Evolutionary conservation across 2,888 invertebrate genomes (phyloP), one percentile per base, ranked within the genome.

Genomic region (Notocelia uddmanniana): DNA sequence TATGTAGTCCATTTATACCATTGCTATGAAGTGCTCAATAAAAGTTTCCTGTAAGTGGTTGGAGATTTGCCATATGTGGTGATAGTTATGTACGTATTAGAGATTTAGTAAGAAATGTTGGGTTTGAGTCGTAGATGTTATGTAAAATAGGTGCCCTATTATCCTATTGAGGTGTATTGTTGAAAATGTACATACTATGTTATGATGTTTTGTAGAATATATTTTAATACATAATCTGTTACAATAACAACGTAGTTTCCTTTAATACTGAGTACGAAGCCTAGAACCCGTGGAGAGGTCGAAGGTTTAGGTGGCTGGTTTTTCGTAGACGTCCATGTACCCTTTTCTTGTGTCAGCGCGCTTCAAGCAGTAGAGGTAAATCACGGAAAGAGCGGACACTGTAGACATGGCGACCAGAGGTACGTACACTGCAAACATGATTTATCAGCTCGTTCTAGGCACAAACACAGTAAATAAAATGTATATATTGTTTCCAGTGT

Each of bases 151-250:
- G 92, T 92, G 92, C 92, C 91, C 91, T 92, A 88, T 86, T 85
- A 79, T 87, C 84, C 85, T 87, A 85, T 86, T 83, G 82, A 87
- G 90, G 90, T 92, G 91, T 91, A 90, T 88, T 91, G 91, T 91
- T 90, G 84, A 88, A 83, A 87, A 84, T 91, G 91, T 93, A 92
- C 88, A 91, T 92, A 93, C 86, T 86, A 89, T 89, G 91, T 93
- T 92, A 91, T 89, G 88, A 91, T 82, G 66, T 87, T 87, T 88
- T 81, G 84, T 90, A 89, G 88, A 88, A 83, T 89, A 89, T 92
- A 90, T 92, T 90, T 89, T 87, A 89, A 88, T 91, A 92, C 92
- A 91, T 88, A 88, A 88, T 86, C 80, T 84, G 91, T 92, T 90
- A 91, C 86, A 83, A 77, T 84, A 74, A 76, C 31, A 59, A 52